Percentiles rank a stretch among this genome's conserved stretches.
Evolutionary conservation across 2,113 vertebrate species (phyloP).

Genomic region (Diphyllodes magnificus): DNA sequence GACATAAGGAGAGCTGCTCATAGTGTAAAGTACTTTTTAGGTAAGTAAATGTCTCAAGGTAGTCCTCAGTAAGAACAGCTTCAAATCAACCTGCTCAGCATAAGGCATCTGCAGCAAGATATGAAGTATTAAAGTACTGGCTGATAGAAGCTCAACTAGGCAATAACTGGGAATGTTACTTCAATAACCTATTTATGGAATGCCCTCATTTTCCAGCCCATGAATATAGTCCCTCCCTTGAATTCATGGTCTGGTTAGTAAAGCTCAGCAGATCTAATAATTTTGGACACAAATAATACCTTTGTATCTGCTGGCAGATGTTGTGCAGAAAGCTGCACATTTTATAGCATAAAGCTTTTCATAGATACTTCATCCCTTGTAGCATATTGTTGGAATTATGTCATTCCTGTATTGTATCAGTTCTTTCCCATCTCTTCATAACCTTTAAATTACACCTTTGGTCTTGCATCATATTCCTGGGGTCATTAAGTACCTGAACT

Average conservation of each 20-base stretch:
- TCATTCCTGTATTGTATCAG: not conserved
- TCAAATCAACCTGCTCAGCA: not conserved
- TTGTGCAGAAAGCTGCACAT: not conserved
- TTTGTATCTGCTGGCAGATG: not conserved
- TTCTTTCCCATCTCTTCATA: not conserved
- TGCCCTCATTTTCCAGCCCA: not conserved
- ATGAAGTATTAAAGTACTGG: not conserved
- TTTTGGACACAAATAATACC: not conserved
- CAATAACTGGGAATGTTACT: not conserved
- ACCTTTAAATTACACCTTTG: not conserved
- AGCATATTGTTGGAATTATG: not conserved
- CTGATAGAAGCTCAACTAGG: not conserved
- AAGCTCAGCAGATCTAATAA: not conserved
- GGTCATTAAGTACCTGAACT: not conserved
- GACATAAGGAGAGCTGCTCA: not conserved
- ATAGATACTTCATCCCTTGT: not conserved
- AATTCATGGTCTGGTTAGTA: not conserved
- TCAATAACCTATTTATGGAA: not conserved
- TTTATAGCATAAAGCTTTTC: not conserved
- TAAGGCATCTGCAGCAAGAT: not conserved
- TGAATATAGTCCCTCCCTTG: not conserved
- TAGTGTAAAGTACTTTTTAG: not conserved
- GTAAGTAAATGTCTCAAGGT: not conserved
- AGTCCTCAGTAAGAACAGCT: not conserved
- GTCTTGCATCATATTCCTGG: not conserved